Evolutionary conservation across 1,140 invertebrate species (phyloP).

Genomic region (Brachystomella parvula): DNA sequence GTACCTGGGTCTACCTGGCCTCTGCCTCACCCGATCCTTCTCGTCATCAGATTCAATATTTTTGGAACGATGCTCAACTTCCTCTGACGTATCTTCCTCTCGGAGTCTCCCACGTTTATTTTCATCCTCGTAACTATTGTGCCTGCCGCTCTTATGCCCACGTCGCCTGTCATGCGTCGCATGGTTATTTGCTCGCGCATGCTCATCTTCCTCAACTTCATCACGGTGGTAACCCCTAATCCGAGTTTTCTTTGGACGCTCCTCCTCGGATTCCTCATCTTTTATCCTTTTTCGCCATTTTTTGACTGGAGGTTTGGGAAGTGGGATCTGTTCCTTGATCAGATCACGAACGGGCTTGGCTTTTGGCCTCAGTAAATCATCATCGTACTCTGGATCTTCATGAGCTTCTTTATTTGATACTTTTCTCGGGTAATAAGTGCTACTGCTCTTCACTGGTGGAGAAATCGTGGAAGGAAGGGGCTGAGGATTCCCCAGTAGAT

Average conservation of each 20-base stretch:
- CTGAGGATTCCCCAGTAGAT: neutral
- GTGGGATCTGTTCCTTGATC: conserved; percentile 15
- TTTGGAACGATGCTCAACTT: neutral
- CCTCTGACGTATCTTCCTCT: neutral
- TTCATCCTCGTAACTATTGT: neutral
- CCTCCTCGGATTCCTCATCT: neutral
- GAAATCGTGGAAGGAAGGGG: neutral
- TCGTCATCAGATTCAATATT: no score
- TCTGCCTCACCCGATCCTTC: no score
- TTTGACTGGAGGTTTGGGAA: neutral
- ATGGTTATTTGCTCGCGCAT: neutral
- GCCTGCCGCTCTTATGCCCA: neutral
- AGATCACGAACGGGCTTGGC: conserved; percentile 35
- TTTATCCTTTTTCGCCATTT: neutral
- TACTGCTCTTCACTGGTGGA: conserved; percentile 1
- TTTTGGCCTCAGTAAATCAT: conserved; percentile 25
- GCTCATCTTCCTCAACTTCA: conserved; percentile 9
- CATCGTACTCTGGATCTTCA: conserved; percentile 21
- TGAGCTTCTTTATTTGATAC: neutral
- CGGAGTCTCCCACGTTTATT: conserved; percentile 6
- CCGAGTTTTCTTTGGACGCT: neutral
- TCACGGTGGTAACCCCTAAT: neutral
- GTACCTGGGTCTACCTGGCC: no score
- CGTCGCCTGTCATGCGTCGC: neutral
- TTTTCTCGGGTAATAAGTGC: neutral